Conservation (phyloP, 2,888 invertebrate genomes). For the Thelaira solivaga region DNA sequence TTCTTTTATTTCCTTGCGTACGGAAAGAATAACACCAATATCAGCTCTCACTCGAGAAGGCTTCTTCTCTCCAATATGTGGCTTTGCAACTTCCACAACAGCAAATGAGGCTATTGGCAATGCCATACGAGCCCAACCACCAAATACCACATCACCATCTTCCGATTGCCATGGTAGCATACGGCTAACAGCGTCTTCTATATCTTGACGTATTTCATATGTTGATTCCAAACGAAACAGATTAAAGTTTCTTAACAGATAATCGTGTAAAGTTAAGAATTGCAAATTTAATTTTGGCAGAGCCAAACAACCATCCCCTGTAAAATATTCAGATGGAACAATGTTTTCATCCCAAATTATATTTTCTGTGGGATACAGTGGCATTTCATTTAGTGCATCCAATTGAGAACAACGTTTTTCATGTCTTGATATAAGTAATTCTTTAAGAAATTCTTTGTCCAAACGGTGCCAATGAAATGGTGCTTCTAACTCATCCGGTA, state of each 20-base stretch:
- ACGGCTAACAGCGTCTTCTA: slow-evolving; percentile 97
- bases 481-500: slow-evolving; percentile 86
- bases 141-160: slow-evolving; percentile 91
- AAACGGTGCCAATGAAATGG: slow-evolving; percentile 84
- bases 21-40: slow-evolving; percentile 93
- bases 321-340: slow-evolving; percentile 97
- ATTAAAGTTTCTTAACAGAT: slow-evolving; percentile 97
- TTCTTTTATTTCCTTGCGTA: slow-evolving; percentile 91
- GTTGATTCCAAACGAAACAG: slow-evolving; percentile 98
- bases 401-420: slow-evolving; percentile 94
- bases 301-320: slow-evolving; percentile 96
- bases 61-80: slow-evolving; percentile 94
- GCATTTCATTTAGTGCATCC: slow-evolving; percentile 97
- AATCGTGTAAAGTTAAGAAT: slow-evolving; percentile 98
- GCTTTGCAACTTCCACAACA: slow-evolving; percentile 95
- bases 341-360: slow-evolving; percentile 99
- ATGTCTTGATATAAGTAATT: slow-evolving; percentile 90
- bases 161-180: slow-evolving; percentile 96
- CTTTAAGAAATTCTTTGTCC: slow-evolving; percentile 89
- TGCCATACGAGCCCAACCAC: slow-evolving; percentile 99
- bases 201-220: slow-evolving; percentile 95
- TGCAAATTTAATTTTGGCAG: slow-evolving; percentile 98
- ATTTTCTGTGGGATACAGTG: slow-evolving; percentile 97
- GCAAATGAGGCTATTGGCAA: slow-evolving; percentile 94
- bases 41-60: slow-evolving; percentile 98